A percentile compares a stretch with the other conserved stretches of the same genome.
These are phyloP conservation scores for Bambusicola thoracicus DNA, from an alignment of 2,113 vertebrate species.

Conservation along the genomic window DNA sequence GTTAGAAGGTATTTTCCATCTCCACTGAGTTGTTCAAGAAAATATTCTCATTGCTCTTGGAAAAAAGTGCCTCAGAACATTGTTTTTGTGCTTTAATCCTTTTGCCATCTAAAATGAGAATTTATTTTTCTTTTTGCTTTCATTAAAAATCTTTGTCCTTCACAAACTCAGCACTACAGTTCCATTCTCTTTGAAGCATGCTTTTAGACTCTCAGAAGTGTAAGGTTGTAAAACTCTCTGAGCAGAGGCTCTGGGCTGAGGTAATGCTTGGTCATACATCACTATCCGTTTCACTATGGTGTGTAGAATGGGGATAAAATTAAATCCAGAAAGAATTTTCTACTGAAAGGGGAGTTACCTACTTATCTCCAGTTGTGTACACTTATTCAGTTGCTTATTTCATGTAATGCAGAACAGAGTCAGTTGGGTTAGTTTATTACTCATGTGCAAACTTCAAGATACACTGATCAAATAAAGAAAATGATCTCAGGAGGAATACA, in stretches of 20 bases:
- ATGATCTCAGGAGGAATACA: not conserved
- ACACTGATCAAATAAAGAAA: not conserved
- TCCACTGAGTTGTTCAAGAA: not conserved
- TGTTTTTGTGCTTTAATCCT: not conserved
- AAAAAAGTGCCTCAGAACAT: not conserved
- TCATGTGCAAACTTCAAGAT: not conserved
- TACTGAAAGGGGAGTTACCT: not conserved
- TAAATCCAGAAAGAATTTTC: not conserved
- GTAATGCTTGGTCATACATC: not conserved
- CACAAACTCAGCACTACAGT: not conserved
- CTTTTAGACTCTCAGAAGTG: not conserved
- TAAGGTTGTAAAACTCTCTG: not conserved
- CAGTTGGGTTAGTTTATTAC: not conserved
- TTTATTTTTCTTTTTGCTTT: not conserved
- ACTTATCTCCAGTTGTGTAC: not conserved
- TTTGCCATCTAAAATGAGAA: not conserved
- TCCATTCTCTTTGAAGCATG: not conserved
- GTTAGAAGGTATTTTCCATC: conserved; percentile 54
- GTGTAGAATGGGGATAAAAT: not conserved
- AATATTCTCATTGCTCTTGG: not conserved
- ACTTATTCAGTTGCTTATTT: not conserved
- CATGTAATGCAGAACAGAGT: not conserved
- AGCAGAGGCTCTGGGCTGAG: not conserved
- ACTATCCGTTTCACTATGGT: not conserved
- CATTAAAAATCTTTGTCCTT: conserved; percentile 7